A percentile compares a stretch with the other conserved stretches of the same genome.
These are phyloP conservation scores for Melinaea marsaeus DNA, from an alignment of 2,888 invertebrate species.

Conservation along the genomic window DNA sequence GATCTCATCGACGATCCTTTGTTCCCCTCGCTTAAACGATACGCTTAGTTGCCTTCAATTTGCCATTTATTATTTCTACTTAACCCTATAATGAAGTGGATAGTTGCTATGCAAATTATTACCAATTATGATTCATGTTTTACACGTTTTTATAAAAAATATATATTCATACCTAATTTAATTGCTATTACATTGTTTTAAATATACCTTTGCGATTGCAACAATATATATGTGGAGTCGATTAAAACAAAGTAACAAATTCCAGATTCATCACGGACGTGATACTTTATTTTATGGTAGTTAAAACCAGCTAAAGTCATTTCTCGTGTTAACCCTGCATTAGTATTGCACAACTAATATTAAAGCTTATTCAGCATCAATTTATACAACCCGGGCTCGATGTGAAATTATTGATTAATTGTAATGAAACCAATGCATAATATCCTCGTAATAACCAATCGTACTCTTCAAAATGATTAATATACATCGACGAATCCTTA, in stretches of 20 bases:
- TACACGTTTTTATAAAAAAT: no score
- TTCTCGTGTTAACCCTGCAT: constrained; percentile 45
- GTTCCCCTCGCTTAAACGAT: constrained; percentile 14
- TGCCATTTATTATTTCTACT: constrained; percentile 7
- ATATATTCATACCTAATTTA: no score
- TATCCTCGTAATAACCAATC: constrained; percentile 36
- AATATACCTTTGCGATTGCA: background rate
- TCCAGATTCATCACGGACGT: constrained; percentile 14
- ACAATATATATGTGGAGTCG: background rate
- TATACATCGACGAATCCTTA: constrained; percentile 5
- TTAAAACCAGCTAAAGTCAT: constrained; percentile 38
- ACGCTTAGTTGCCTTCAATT: constrained; percentile 3
- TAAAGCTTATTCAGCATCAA: constrained; percentile 52
- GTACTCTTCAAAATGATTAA: background rate
- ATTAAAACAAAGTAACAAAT: constrained; percentile 1
- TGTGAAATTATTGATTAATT: constrained; percentile 70
- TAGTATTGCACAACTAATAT: constrained; percentile 56
- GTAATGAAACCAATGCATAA: constrained; percentile 63
- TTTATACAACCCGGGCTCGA: constrained; percentile 52
- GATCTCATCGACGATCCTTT: constrained; percentile 28
- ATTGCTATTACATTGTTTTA: background rate
- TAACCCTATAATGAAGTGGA: no score
- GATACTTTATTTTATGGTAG: constrained; percentile 22
- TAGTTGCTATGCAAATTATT: no score
- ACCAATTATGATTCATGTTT: no score